Evolutionary conservation across 1,140 invertebrate species (phyloP).

Genomic region (Babylonia areolata): DNA sequence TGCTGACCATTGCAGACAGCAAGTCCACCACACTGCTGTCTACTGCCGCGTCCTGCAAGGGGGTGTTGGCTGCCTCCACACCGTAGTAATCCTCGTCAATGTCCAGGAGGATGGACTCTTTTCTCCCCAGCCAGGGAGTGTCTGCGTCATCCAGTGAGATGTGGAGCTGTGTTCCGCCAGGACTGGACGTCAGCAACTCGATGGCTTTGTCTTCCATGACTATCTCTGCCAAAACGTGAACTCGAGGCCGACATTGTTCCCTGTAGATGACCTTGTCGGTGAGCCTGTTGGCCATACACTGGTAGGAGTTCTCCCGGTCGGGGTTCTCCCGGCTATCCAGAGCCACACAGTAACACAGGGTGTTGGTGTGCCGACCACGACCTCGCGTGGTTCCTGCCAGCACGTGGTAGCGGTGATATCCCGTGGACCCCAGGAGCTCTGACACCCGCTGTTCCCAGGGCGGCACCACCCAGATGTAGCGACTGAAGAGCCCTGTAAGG

Average conservation of each 20-base stretch:
- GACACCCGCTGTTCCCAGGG: slow-evolving; percentile 52
- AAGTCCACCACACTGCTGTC: neutral
- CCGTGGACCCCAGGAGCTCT: neutral
- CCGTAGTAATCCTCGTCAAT: slow-evolving; percentile 71
- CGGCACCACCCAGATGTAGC: slow-evolving; percentile 66
- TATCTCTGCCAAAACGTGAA: slow-evolving; percentile 22
- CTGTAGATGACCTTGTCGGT: neutral
- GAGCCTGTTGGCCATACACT: neutral
- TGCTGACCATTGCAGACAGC: neutral
- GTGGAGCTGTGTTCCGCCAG: neutral
- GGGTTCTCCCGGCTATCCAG: no score
- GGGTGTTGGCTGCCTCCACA: slow-evolving; percentile 53
- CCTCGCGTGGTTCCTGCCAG: neutral
- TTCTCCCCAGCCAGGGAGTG: slow-evolving; percentile 15
- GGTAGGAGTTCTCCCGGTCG: neutral
- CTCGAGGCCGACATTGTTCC: neutral
- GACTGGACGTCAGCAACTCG: slow-evolving; percentile 20
- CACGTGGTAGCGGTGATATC: neutral
- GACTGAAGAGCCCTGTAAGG: slow-evolving; percentile 59
- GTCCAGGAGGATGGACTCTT: slow-evolving; percentile 59
- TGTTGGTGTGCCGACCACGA: no score
- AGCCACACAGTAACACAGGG: slow-evolving; percentile 8
- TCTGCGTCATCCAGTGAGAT: neutral
- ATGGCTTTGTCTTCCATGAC: slow-evolving; percentile 43
- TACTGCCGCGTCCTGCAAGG: slow-evolving; percentile 42